Conservation (phyloP, 2,797 vertebrate species). For the Pantherophis alleghaniensis region DNA sequence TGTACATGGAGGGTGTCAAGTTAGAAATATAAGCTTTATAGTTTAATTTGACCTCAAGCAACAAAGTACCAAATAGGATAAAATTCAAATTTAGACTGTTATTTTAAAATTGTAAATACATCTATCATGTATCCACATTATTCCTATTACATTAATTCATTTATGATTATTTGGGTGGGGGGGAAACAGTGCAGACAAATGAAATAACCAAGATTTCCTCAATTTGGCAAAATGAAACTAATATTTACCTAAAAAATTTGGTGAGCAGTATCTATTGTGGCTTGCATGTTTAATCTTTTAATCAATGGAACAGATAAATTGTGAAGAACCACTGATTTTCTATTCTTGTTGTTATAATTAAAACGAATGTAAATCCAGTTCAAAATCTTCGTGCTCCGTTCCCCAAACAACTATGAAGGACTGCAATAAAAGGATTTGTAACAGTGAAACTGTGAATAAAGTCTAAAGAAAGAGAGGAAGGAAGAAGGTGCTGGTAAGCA, state of each 20-base stretch:
- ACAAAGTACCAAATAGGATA: not conserved
- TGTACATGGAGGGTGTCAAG: not conserved
- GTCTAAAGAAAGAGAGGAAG: not conserved
- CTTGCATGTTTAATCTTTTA: not conserved
- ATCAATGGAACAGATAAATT: not conserved
- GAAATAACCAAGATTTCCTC: not conserved
- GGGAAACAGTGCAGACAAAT: not conserved
- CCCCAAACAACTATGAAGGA: not conserved
- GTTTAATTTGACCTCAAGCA: not conserved
- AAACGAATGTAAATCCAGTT: not conserved
- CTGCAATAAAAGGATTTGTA: not conserved
- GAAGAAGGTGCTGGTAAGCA: not conserved
- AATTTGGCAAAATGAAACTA: not conserved
- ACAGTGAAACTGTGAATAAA: not conserved
- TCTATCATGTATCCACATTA: not conserved
- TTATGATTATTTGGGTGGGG: not conserved
- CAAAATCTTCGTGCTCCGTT: not conserved
- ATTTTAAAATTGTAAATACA: not conserved
- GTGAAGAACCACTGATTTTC: not conserved
- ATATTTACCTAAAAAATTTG: accelerated
- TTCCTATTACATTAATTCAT: not conserved
- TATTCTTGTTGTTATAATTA: not conserved
- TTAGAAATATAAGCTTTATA: not conserved
- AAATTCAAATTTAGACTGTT: not conserved
- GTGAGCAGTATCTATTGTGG: not conserved